phyloP scores from a whole-genome alignment of 2,888 invertebrate genomes.

The Meliscaeva auricollis region DNA sequence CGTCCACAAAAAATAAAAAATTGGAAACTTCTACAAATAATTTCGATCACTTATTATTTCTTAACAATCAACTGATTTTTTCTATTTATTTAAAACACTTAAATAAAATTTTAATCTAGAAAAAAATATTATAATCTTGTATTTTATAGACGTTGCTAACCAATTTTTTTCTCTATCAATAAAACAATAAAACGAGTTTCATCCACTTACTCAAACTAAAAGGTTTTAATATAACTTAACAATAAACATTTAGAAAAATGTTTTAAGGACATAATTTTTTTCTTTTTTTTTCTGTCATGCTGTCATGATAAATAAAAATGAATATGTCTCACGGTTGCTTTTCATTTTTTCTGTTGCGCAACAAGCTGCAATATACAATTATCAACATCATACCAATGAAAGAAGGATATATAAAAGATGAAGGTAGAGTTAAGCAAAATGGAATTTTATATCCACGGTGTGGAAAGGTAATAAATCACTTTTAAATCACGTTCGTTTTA shows the following conservation, averaged over 20 bases:
- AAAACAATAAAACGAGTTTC: conserved; percentile 38
- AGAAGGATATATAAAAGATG: neutral
- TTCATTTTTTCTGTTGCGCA: conserved; percentile 1
- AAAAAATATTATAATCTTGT: too few species aligned
- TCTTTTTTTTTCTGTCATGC: conserved; percentile 11
- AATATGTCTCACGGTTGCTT: too few species aligned
- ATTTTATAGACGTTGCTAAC: too few species aligned
- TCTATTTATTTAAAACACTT: too few species aligned
- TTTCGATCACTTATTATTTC: too few species aligned
- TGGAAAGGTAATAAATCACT: conserved; percentile 17
- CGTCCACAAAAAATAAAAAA: too few species aligned
- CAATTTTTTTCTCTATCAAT: too few species aligned
- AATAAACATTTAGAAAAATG: neutral
- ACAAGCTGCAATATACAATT: conserved; percentile 11
- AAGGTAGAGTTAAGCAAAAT: neutral
- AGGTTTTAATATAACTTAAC: conserved; percentile 45
- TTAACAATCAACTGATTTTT: too few species aligned
- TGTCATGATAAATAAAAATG: conserved; percentile 6
- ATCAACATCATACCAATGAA: neutral
- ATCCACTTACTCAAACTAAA: conserved; percentile 23
- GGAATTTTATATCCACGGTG: neutral
- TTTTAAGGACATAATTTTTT: neutral
- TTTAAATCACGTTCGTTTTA: conserved; percentile 30
- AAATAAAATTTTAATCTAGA: too few species aligned
- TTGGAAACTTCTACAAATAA: too few species aligned